These are phyloP conservation scores for Sympetrum striolatum DNA, from an alignment of 2,888 invertebrate genomes.

Conservation along the genomic window DNA sequence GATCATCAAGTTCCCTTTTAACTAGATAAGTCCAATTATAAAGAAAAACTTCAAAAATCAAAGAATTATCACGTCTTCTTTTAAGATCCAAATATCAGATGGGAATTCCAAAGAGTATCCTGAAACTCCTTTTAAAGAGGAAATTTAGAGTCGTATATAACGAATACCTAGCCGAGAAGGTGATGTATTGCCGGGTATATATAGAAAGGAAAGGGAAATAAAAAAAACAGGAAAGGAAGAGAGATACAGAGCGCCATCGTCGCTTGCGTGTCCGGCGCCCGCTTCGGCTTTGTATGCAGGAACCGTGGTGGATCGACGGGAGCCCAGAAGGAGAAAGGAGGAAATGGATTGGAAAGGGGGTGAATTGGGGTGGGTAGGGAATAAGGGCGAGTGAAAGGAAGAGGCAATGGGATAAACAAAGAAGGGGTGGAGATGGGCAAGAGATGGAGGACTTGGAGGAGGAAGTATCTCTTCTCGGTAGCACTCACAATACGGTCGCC, in stretches of 20 bases:
- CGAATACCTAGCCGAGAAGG: not conserved
- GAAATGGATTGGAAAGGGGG: not conserved
- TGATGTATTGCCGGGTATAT: not conserved
- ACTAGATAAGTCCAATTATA: too few species aligned
- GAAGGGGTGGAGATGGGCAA: not conserved
- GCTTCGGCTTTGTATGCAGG: not conserved
- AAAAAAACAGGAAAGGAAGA: not conserved
- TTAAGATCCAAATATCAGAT: too few species aligned
- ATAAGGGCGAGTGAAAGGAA: not conserved
- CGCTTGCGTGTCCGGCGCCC: not conserved
- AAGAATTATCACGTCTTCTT: too few species aligned
- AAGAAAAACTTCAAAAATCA: too few species aligned
- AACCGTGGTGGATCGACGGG: not conserved
- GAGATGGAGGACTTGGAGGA: not conserved
- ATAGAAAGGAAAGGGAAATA: not conserved
- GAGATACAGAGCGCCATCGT: not conserved
- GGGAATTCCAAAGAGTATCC: too few species aligned
- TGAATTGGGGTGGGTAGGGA: not conserved
- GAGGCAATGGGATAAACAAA: not conserved
- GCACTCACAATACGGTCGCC: not conserved
- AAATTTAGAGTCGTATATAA: too few species aligned
- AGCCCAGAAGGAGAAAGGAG: not conserved
- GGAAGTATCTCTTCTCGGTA: not conserved
- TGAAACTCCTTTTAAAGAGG: too few species aligned
- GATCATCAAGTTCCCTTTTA: too few species aligned